phyloP scores from a whole-genome alignment of 2,797 vertebrate genomes.

The Smutsia gigantea region DNA sequence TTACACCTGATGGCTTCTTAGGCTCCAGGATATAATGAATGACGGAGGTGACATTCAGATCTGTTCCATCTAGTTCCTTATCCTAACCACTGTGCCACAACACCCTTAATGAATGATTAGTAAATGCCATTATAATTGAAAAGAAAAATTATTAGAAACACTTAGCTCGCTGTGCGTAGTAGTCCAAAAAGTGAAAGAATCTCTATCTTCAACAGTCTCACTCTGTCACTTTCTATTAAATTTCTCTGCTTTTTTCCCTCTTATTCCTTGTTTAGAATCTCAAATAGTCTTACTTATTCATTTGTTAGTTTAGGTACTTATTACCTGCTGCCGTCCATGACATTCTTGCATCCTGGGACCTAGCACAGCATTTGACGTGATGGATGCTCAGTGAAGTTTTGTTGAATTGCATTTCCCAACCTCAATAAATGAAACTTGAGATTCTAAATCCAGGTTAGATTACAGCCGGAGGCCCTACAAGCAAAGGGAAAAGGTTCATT shows the following conservation, averaged over 20 bases:
- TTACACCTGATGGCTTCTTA: background rate
- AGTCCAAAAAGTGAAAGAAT: background rate
- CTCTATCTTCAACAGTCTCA: background rate
- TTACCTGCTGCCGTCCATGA: background rate
- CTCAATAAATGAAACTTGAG: conserved; percentile 58
- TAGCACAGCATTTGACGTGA: background rate
- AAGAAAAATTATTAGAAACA: background rate
- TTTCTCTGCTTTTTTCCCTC: conserved; percentile 6
- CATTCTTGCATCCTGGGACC: background rate
- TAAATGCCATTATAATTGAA: background rate
- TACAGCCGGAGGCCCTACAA: conserved; percentile 46
- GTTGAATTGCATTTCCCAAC: conserved; percentile 51
- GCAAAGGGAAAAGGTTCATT: background rate
- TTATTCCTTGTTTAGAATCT: background rate
- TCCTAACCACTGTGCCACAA: background rate
- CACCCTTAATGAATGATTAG: background rate
- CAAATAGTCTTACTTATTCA: background rate
- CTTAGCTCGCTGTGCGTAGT: background rate
- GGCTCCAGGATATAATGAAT: background rate
- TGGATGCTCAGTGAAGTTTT: conserved; percentile 48
- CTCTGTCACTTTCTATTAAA: background rate
- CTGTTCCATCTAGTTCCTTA: background rate
- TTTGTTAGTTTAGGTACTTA: background rate
- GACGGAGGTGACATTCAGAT: background rate
- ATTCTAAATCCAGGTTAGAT: conserved; percentile 66